Evolutionary conservation across 2,797 vertebrate genomes (phyloP), one percentile per base, ranked within the genome.

Genomic region (Neostethus bicornis): DNA sequence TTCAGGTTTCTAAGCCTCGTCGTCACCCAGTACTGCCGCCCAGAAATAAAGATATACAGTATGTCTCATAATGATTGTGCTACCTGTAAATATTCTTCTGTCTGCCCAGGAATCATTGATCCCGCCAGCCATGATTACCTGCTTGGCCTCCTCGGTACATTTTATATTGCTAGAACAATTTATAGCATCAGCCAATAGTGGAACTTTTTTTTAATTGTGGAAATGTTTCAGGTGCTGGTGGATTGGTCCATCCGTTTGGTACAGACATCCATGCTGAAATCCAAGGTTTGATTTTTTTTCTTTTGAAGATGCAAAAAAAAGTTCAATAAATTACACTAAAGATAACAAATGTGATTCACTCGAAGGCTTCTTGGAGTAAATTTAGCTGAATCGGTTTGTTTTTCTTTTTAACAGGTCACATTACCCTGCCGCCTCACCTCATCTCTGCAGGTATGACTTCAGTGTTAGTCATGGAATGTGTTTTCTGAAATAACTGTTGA

Each of bases 131-230:
- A 87, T 2, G 82, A 91, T 79, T 85, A 89, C 53, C 76, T 89
- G 61, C 57, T 87, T 25, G 66, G 81, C 48, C 64, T 90, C 44
- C 83, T 88, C 75, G 85, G 90, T 91, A 66, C 63, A 83, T 65
- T 21, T 4, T 6, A 6, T n/a, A n/a, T n/a, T n/a, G n/a, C n/a
- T n/a, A n/a, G n/a, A n/a, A n/a, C n/a, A n/a, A n/a, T n/a, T n/a
- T n/a, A n/a, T n/a, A n/a, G n/a, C n/a, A n/a, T n/a, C n/a, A n/a
- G n/a, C n/a, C n/a, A n/a, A n/a, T n/a, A n/a, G n/a, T n/a, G n/a
- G n/a, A n/a, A n/a, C n/a, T n/a, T n/a, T n/a, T n/a, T 42, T 43
- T 25, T 17, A 5, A 1, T 31, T 35, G 7, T 51, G 49, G 37
- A 34, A 63, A 3, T 61, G 28, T 52, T 64, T 37, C 49, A 83